Evolutionary conservation across 2,888 invertebrate species (phyloP).

Genomic region (Leptothorax acervorum): DNA sequence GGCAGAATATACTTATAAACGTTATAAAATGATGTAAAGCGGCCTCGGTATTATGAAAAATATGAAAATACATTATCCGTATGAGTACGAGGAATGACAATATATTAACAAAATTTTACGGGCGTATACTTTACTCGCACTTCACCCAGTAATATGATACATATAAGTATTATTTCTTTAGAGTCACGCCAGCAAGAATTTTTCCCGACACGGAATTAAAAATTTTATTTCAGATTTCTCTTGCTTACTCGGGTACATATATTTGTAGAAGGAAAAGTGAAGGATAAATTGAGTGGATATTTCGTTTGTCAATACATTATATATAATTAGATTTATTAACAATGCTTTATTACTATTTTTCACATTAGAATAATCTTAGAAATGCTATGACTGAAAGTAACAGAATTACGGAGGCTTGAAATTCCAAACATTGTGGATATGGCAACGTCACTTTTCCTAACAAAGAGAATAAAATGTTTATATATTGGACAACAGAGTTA

Average conservation of each 20-base stretch:
- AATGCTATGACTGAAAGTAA: conserved; percentile 79
- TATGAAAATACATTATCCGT: conserved; percentile 69
- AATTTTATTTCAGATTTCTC: background rate
- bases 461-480: conserved; percentile 42
- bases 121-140: conserved; percentile 28
- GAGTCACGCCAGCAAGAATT: background rate
- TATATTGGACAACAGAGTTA: conserved; percentile 41
- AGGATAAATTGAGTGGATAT: background rate
- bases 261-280: background rate
- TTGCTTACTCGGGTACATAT: background rate
- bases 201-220: background rate
- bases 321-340: conserved; percentile 38
- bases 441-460: conserved; percentile 56
- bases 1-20: conserved; percentile 75
- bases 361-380: conserved; percentile 77
- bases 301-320: background rate
- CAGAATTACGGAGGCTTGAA: conserved; percentile 73
- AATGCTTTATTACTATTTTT: conserved; percentile 72
- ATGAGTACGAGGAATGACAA: conserved; percentile 72
- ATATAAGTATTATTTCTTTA: background rate
- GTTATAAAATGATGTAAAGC: conserved; percentile 80
- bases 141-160: background rate
- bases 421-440: conserved; percentile 72
- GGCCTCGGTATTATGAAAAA: conserved; percentile 81
- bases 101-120: conserved; percentile 79